Percentiles rank a stretch among this genome's conserved stretches.
phyloP scores from a whole-genome alignment of 1,140 invertebrate genomes.

The Halesus radiatus region DNA sequence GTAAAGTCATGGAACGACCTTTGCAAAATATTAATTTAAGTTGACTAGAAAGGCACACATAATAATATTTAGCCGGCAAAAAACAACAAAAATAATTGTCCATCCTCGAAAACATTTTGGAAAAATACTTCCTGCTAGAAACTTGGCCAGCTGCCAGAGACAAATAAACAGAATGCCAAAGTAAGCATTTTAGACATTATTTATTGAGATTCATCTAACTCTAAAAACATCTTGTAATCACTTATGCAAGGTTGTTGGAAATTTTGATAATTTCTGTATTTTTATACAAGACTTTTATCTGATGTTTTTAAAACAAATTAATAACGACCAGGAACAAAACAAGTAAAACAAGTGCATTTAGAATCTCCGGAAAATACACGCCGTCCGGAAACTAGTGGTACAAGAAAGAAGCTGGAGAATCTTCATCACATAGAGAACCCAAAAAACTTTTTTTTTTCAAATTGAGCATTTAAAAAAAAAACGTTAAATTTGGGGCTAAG shows the following conservation, averaged over 20 bases:
- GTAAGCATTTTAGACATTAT: neutral
- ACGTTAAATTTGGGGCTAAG: too few relatives aligned
- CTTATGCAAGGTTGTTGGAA: neutral
- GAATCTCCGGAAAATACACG: too few relatives aligned
- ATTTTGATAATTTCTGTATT: neutral
- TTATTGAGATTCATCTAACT: neutral
- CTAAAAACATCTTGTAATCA: neutral
- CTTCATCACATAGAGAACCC: too few relatives aligned
- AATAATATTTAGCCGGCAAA: neutral
- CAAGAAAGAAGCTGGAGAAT: too few relatives aligned
- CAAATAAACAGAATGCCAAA: constrained; percentile 1
- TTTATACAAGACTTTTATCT: too few relatives aligned
- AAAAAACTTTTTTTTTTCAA: too few relatives aligned
- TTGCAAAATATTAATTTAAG: neutral
- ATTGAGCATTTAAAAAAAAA: too few relatives aligned
- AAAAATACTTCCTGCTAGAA: neutral
- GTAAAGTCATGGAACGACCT: neutral
- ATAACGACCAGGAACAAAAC: too few relatives aligned
- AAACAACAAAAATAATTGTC: neutral
- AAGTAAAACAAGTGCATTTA: too few relatives aligned
- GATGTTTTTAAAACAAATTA: too few relatives aligned
- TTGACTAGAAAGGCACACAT: neutral
- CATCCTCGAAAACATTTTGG: constrained; percentile 8
- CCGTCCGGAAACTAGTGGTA: too few relatives aligned
- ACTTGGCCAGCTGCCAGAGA: neutral